Base-by-base conservation (phyloP, 2,113 vertebrate species). In the Limnothrissa miodon region DNA sequence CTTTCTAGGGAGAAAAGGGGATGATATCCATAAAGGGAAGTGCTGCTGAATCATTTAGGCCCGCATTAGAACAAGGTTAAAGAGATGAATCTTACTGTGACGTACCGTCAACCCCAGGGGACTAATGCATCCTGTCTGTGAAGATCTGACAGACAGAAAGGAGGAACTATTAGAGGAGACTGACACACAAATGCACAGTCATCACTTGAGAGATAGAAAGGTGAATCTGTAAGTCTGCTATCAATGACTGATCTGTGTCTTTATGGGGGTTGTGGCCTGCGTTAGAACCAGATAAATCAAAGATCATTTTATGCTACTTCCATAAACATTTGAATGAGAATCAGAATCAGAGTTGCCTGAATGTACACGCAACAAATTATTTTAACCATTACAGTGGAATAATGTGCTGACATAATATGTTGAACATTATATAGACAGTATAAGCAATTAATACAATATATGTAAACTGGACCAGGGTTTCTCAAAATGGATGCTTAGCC, bases 21-120 rank as follows among this genome's bases (percentile, higher is more conserved):
- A 23, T 10, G 42, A 17, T 78, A 74, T 85, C 79, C 39, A 53
- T 85, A 83, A 82, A 85, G 74, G 5, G 21, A 74, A 80, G 56
- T 36, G 53, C 23, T 45, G 56, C 39, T 89, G 78, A 84, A 85
- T 83, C 17, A 79, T 51, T 83, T 78, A 84, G 44, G 45, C 25
- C 23, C 42, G 15, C 45, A 39, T 45, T 45, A 81, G 36, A 45
- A 19, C 13, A 8, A 36, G 0, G 44, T 44, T 13, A 56, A 39
- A 36, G 82, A 80, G 8, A 78, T 25, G 15, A 4, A 83, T 83
- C 39, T 53, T 45, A 13, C 42, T 29, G 39, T 29, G 39, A 36
- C 29, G 48, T 29, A 29, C 10, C 0, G 29, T 17, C 29, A 36
- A 36, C 66, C 66, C 13, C 66, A 15, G 33, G 66, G 66, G 66